A percentile compares a stretch with the other conserved stretches of the same genome.
Evolutionary conservation across 2,113 vertebrate species (phyloP).

Genomic region (Acrocephalus arundinaceus): DNA sequence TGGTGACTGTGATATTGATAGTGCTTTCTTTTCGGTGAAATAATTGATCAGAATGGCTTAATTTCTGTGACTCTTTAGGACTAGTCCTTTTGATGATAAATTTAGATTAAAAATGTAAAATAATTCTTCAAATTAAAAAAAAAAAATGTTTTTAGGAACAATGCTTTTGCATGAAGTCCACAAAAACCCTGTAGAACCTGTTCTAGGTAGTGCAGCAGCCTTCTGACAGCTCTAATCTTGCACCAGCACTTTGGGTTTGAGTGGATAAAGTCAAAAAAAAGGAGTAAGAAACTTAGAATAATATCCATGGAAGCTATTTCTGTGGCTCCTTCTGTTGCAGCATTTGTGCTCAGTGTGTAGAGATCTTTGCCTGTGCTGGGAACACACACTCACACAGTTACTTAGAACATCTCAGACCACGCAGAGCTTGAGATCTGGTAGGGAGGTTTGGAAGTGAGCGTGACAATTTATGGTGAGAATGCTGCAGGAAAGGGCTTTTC

Average conservation of each 20-base stretch:
- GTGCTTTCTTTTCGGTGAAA: not conserved
- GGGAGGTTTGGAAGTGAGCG: not conserved
- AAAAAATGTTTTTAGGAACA: not conserved
- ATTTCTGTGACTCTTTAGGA: not conserved
- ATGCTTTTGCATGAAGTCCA: not conserved
- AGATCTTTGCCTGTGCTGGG: not conserved
- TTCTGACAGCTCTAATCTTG: not conserved
- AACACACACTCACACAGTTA: not conserved
- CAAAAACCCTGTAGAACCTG: not conserved
- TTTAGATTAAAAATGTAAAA: not conserved
- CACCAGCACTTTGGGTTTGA: not conserved
- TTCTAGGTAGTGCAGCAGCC: slow-evolving; percentile 1
- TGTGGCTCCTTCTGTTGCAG: not conserved
- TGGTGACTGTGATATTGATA: slow-evolving; percentile 1
- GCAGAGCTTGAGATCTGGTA: not conserved
- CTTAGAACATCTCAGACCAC: not conserved
- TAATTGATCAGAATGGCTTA: not conserved
- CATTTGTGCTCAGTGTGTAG: not conserved
- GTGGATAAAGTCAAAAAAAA: not conserved
- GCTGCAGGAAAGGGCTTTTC: slow-evolving; percentile 64
- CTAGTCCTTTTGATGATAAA: not conserved
- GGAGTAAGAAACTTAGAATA: not conserved
- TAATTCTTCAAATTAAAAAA: not conserved
- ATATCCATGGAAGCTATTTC: not conserved
- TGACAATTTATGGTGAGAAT: slow-evolving; percentile 38